phyloP scores from a whole-genome alignment of 2,113 vertebrate species.

The Micromys minutus region DNA sequence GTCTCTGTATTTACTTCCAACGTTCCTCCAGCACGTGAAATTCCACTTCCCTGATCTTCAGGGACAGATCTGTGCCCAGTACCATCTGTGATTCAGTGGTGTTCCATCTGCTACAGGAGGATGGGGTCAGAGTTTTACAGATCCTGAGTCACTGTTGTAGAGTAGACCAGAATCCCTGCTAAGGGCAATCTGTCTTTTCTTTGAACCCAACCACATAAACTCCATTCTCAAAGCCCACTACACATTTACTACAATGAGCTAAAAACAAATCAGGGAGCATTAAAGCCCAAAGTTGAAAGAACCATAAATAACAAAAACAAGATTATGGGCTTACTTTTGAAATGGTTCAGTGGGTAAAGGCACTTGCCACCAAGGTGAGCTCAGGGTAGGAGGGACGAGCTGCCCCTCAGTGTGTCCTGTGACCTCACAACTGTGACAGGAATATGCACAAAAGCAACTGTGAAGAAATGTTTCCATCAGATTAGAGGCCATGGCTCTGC shows the following conservation, averaged over 20 bases:
- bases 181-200: not conserved
- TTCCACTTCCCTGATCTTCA: not conserved
- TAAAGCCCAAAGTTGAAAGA: not conserved
- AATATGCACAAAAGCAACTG: too few species aligned
- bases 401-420: not conserved
- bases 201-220: slow-evolving; percentile 45
- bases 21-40: not conserved
- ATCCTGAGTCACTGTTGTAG: not conserved
- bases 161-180: not conserved
- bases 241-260: not conserved
- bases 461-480: not conserved
- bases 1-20: not conserved
- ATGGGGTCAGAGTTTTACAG: not conserved
- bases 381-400: not conserved
- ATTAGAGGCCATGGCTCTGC: not conserved
- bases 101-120: not conserved
- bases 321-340: too few species aligned
- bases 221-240: not conserved
- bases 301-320: not conserved
- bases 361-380: not conserved
- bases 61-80: not conserved
- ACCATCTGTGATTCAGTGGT: not conserved
- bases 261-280: not conserved
- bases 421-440: too few species aligned
- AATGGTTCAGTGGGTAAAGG: not conserved